These are phyloP conservation scores for Yponomeuta cagnagella DNA, from an alignment of 2,888 invertebrate genomes.

Conservation along the genomic window DNA sequence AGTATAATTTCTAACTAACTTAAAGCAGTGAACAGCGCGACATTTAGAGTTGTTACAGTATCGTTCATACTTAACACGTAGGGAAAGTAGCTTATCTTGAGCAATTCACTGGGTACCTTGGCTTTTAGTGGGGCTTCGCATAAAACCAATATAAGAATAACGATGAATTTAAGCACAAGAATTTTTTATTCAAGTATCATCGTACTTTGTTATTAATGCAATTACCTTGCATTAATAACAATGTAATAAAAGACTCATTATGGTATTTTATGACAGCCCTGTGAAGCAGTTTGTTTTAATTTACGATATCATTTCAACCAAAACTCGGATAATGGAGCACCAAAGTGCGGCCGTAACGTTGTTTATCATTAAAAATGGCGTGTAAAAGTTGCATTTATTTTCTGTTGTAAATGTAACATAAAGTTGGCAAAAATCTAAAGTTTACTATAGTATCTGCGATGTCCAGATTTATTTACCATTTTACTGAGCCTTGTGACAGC, in stretches of 20 bases:
- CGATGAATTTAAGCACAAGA: neutral
- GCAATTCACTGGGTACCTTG: no score
- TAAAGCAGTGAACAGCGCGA: no score
- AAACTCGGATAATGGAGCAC: neutral
- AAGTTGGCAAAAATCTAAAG: no score
- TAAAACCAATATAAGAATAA: neutral
- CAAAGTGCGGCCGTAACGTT: neutral
- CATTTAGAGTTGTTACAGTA: no score
- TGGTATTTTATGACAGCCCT: slow-evolving; percentile 4
- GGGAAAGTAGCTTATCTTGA: no score
- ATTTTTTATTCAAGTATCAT: neutral
- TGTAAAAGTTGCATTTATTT: neutral
- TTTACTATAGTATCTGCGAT: no score
- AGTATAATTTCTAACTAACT: no score
- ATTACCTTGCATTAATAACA: neutral
- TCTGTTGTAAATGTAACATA: no score
- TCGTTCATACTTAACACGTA: no score
- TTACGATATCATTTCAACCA: slow-evolving; percentile 6
- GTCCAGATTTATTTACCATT: no score
- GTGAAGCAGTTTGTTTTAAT: slow-evolving; percentile 3
- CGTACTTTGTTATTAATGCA: slow-evolving; percentile 9
- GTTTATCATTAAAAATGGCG: neutral
- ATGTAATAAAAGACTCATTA: neutral
- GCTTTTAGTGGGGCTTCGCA: neutral
- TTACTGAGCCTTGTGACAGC: no score